Conservation (phyloP, 2,888 invertebrate genomes). For the Melipona beecheii region DNA sequence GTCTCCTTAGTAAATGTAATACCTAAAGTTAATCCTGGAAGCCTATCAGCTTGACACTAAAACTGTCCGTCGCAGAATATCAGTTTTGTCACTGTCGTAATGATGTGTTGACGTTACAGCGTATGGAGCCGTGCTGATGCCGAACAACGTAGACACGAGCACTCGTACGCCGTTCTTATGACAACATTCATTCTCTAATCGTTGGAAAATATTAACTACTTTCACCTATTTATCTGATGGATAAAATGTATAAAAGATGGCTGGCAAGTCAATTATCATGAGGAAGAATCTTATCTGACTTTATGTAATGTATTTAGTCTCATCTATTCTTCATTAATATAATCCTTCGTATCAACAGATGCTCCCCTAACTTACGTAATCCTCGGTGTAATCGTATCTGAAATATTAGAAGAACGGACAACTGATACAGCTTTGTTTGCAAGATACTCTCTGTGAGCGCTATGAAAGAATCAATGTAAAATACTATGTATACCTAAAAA, state of each 20-base stretch:
- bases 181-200: constrained; percentile 79
- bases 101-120: constrained; percentile 72
- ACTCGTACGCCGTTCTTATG: constrained; percentile 63
- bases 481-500: constrained; percentile 75
- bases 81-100: constrained; percentile 72
- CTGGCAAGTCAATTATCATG: constrained; percentile 83
- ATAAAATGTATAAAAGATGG: constrained; percentile 84
- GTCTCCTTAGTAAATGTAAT: constrained; percentile 81
- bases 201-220: constrained; percentile 84
- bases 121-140: constrained; percentile 68
- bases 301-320: constrained; percentile 76
- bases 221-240: constrained; percentile 81
- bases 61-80: constrained; percentile 76
- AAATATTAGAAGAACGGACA: constrained; percentile 59
- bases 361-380: constrained; percentile 82
- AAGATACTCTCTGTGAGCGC: too few relatives aligned
- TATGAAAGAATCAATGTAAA: constrained; percentile 1
- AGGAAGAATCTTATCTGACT: constrained; percentile 82
- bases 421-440: neutral
- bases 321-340: constrained; percentile 74
- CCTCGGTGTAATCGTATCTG: constrained; percentile 82
- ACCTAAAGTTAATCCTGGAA: constrained; percentile 83
- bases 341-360: constrained; percentile 78
- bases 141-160: constrained; percentile 66
- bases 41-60: constrained; percentile 82